Percentiles rank a stretch among this genome's conserved stretches.
These are phyloP conservation scores for Athalia rosae DNA, from an alignment of 2,888 invertebrate genomes.

Conservation along the genomic window DNA sequence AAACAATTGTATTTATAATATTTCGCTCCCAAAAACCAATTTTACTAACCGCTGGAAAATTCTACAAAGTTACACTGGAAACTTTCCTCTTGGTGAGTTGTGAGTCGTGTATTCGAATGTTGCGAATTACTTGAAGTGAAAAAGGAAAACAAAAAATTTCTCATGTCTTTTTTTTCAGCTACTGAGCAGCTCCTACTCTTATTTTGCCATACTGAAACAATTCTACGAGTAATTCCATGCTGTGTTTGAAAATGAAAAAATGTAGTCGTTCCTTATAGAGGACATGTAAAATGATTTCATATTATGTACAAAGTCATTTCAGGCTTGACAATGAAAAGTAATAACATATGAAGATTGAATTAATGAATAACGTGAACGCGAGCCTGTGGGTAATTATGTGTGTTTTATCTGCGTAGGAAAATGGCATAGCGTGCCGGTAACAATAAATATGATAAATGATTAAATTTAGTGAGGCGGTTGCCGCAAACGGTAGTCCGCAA, in stretches of 20 bases:
- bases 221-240: neutral
- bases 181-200: slow-evolving; percentile 13
- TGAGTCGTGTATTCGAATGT: too few relatives aligned
- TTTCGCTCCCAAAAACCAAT: slow-evolving; percentile 38
- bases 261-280: neutral
- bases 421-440: neutral
- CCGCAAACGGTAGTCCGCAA: slow-evolving; percentile 3
- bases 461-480: neutral
- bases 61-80: slow-evolving; percentile 7
- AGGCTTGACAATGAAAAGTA: neutral
- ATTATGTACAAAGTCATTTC: neutral
- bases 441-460: neutral
- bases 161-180: neutral
- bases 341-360: too few relatives aligned
- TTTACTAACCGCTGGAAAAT: slow-evolving; percentile 27
- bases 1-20: slow-evolving; percentile 20
- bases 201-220: slow-evolving; percentile 28
- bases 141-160: neutral
- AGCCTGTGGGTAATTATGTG: neutral
- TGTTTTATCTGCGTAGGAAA: neutral
- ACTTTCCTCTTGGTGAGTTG: slow-evolving; percentile 28
- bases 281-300: neutral
- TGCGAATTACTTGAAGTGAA: too few relatives aligned
- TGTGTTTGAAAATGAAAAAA: neutral
- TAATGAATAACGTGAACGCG: too few relatives aligned